Base-by-base conservation (phyloP, 2,113 vertebrate species). In the Sebastes fasciatus region DNA sequence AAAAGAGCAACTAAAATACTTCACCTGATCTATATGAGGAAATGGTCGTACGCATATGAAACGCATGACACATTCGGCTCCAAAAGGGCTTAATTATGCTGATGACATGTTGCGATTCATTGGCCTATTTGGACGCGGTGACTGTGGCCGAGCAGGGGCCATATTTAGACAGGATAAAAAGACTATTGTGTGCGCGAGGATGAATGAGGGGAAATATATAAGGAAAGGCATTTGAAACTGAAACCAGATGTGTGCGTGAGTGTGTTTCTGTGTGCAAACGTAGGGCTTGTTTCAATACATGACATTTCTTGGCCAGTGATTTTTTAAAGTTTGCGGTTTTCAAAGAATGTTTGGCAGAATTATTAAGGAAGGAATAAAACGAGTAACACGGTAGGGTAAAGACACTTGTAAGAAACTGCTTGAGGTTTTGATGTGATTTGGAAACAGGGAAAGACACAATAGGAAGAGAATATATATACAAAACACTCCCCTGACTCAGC, bases 211-310 rank as follows among this genome's bases (percentile, higher is more conserved):
- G 78, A 81, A 84, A 89, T 89, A 92, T 88, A 94, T 80, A 88
- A 79, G 80, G 78, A 86, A 89, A 92, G 86, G 82, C 83, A 89
- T 92, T 84, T 87, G 70, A 93, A 94, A 95, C 86, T 83, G 67
- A 93, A 95, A 95, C 88, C 93, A 95, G 94, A 95, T 94, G 94
- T 94, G 83, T 92, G 88, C 54, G 9, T 83, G 49, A 71, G 77
- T 74, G 49, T 78, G 62, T 72, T 34, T 51, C 13, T 69, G 74
- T 70, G 74, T 76, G 79, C 55, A 40, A 70, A 77, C 55, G 72
- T 13, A 40, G 77, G 6, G 79, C 82, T 79, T 66, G 73, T 57
- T 85, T 89, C 42, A 45, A 78, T 66, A 76, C 58, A 66, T 75
- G 74, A 73, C 77, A 65, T 66, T 82, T 80, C 67, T 73, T 80